Evolutionary conservation across 2,888 invertebrate genomes (phyloP).

Genomic region (Idaea aversata): DNA sequence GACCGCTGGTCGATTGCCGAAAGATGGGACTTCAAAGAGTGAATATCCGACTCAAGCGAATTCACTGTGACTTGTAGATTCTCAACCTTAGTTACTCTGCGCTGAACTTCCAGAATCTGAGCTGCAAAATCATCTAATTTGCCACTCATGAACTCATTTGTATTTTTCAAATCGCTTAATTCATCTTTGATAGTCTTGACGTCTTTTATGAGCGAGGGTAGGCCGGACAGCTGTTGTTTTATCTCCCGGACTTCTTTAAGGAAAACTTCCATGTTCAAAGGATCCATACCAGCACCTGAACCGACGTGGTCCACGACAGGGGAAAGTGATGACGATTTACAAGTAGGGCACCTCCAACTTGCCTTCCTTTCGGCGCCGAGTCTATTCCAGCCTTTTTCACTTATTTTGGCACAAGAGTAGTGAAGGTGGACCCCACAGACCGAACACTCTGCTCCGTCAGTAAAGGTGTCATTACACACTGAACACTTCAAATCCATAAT

Average conservation of each 20-base stretch:
- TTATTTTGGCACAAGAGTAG: slow-evolving; percentile 23
- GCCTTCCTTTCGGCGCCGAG: slow-evolving; percentile 14
- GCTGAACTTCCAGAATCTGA: slow-evolving; percentile 8
- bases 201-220: slow-evolving; percentile 17
- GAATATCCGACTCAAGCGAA: slow-evolving; percentile 16
- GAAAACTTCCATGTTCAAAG: slow-evolving; percentile 15
- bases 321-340: slow-evolving; percentile 10
- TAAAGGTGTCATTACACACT: slow-evolving; percentile 12
- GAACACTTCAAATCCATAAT: slow-evolving; percentile 18
- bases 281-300: background rate
- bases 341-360: slow-evolving; percentile 22
- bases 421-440: slow-evolving; percentile 20
- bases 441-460: slow-evolving; percentile 21
- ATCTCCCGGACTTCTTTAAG: slow-evolving; percentile 23
- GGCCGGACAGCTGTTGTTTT: slow-evolving; percentile 16
- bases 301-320: slow-evolving; percentile 2
- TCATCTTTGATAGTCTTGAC: slow-evolving; percentile 19
- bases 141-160: slow-evolving; percentile 10
- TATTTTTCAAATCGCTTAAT: slow-evolving; percentile 13
- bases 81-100: slow-evolving; percentile 10
- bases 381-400: slow-evolving; percentile 19
- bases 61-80: slow-evolving; percentile 10
- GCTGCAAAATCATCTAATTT: slow-evolving; percentile 11
- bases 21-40: slow-evolving; percentile 9
- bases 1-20: slow-evolving; percentile 18